A percentile compares a stretch with the other conserved stretches of the same genome.
Evolutionary conservation across 2,797 vertebrate species (phyloP).

Genomic region (Taeniopygia guttata): DNA sequence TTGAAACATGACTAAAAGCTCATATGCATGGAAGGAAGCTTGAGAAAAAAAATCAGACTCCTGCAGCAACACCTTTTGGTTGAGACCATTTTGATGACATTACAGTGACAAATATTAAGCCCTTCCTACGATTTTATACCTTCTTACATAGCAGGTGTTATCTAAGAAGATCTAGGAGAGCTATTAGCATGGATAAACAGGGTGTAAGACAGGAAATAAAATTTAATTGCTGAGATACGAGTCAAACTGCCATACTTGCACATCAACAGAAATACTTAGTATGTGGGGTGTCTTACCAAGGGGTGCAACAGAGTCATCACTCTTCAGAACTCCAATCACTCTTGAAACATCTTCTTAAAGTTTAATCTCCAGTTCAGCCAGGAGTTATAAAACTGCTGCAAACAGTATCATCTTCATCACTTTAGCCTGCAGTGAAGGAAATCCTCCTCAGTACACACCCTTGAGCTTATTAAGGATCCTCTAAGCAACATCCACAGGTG

Average conservation of each 20-base stretch:
- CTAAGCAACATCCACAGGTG: background rate
- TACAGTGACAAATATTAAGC: conserved; percentile 5
- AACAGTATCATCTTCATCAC: background rate
- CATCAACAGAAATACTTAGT: background rate
- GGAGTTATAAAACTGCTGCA: background rate
- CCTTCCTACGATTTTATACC: conserved; percentile 24
- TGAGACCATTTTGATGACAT: background rate
- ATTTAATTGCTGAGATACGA: background rate
- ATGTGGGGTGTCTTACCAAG: background rate
- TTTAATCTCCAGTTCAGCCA: background rate
- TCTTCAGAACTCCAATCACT: background rate
- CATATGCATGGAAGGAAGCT: background rate
- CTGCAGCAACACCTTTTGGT: conserved; percentile 34
- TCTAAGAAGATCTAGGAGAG: background rate
- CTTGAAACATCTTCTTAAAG: background rate
- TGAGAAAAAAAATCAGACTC: background rate
- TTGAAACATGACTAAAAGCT: conserved; percentile 14
- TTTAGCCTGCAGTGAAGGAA: background rate
- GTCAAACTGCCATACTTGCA: background rate
- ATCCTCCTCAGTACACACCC: background rate
- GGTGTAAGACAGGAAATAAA: conserved; percentile 2
- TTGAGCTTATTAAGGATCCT: background rate
- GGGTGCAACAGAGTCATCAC: background rate
- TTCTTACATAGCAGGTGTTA: conserved; percentile 38
- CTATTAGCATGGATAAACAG: conserved; percentile 24